These are phyloP conservation scores for Poeciliopsis presidionis DNA, from an alignment of 2,797 vertebrate genomes.

Conservation along the genomic window DNA sequence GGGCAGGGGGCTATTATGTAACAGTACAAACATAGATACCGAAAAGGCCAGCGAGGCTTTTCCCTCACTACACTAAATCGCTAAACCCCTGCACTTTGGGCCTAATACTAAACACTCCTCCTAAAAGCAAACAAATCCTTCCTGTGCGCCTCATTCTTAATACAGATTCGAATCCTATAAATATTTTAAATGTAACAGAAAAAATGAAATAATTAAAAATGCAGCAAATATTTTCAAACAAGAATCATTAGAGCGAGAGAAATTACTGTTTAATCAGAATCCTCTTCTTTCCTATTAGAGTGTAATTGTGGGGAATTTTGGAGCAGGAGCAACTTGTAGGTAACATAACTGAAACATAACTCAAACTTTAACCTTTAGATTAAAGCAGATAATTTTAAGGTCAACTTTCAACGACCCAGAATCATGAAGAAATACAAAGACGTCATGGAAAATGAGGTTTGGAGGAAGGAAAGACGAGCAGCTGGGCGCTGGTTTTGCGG, in stretches of 20 bases:
- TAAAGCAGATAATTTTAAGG: not conserved
- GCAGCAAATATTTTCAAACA: not conserved
- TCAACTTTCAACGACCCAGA: not conserved
- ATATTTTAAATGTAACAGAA: constrained; percentile 37
- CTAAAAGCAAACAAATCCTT: constrained; percentile 41
- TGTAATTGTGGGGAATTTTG: not conserved
- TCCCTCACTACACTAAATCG: constrained; percentile 27
- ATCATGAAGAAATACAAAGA: not conserved
- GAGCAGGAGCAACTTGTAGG: not conserved
- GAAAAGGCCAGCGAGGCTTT: not conserved
- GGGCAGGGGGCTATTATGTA: constrained; percentile 16
- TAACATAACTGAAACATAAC: not conserved
- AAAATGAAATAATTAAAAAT: constrained; percentile 12
- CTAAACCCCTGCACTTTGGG: constrained; percentile 15
- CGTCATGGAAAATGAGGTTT: not conserved
- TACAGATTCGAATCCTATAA: constrained; percentile 47
- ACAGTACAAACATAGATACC: constrained; percentile 18
- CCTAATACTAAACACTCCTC: constrained; percentile 20
- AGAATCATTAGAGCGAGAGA: not conserved
- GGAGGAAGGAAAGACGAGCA: not conserved
- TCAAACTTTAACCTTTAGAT: not conserved
- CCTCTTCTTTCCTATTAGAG: not conserved
- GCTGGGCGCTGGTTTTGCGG: not conserved
- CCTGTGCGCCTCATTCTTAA: constrained; percentile 41
- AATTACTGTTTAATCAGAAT: not conserved